A percentile compares a stretch with the other conserved stretches of the same genome.
Evolutionary conservation across 37 sponge, comb jelly and placozoan genomes (phyloP).

Genomic region (Chondrosia reniformis): DNA sequence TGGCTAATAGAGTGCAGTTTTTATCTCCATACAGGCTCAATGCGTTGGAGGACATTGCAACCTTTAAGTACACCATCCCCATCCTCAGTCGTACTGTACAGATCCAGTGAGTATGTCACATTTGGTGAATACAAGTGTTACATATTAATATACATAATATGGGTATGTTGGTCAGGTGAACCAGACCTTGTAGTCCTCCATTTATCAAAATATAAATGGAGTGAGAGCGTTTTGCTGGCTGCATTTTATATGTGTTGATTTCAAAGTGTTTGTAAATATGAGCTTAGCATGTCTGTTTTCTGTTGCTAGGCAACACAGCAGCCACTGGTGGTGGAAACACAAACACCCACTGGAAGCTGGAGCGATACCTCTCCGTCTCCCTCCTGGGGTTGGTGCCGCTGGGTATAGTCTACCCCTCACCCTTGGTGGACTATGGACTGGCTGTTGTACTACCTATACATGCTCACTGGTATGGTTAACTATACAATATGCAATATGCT

Average conservation of each 20-base stretch:
- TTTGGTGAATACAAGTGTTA: background rate
- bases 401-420: constrained; percentile 48
- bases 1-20: no score
- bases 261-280: background rate
- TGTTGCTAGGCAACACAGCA: background rate
- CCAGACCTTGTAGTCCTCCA: no score
- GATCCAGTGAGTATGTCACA: background rate
- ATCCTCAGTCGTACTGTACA: background rate
- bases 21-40: no score
- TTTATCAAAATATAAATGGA: no score
- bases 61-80: no score
- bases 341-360: constrained; percentile 63
- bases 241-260: background rate
- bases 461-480: constrained; percentile 70
- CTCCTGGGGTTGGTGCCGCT: constrained; percentile 49
- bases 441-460: constrained; percentile 65
- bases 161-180: background rate
- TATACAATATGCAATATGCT: background rate
- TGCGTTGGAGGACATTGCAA: no score
- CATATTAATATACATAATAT: background rate
- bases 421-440: constrained; percentile 61
- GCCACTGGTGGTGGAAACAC: background rate
- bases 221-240: background rate
- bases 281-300: background rate
- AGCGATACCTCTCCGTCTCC: constrained; percentile 45